Evolutionary conservation across 2,888 invertebrate genomes (phyloP), one percentile per base, ranked within the genome.

Genomic region (Aleiodes testaceus): DNA sequence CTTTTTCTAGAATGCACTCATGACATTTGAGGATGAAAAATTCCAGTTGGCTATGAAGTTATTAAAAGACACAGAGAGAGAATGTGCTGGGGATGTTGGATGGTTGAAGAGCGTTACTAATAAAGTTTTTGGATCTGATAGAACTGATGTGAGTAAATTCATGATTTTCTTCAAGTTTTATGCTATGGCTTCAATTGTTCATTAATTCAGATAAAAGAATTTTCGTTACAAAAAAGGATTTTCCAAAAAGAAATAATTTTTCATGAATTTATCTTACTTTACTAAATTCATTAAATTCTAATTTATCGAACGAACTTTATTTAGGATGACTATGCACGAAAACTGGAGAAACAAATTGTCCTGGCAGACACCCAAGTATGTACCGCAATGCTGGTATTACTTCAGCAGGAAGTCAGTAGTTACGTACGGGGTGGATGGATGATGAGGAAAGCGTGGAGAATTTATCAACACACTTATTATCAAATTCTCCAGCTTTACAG

Each of bases 11-110:
- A 92, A 92, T 87, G 92, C 92, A 0, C 81, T 93, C 65, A 92
- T 93, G 91, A 91, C 92, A 9, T 92, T 92, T 83, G 93, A 93
- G 84, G 92, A 92, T 18, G 92, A 92, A 47, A 92, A 91, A 84
- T 88, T 93, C 26, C 88, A 88, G 26, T 87, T 89, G 75, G 92
- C 92, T 1, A 87, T 90, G 73, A 83, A 88, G 67, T 87, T 89
- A 7, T 84, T 93, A 44, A 90, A 90, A 76, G 91, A 91, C 75
- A 90, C 92, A 72, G 92, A 92, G 81, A 89, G 89, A 75, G 87
- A 89, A 76, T 92, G 92, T 80, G 89, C 88, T 1, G 82, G 84
- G 14, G 88, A 90, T 75, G 88, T 86, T 72, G 90, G 90, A 61
- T 91, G 90, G 91, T 79, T 91, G 18, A 90, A 89, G 78, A 88